Percentiles rank a stretch among this genome's conserved stretches.
phyloP scores from a whole-genome alignment of 1,140 invertebrate species.

The Drosophila nigrodunni region DNA sequence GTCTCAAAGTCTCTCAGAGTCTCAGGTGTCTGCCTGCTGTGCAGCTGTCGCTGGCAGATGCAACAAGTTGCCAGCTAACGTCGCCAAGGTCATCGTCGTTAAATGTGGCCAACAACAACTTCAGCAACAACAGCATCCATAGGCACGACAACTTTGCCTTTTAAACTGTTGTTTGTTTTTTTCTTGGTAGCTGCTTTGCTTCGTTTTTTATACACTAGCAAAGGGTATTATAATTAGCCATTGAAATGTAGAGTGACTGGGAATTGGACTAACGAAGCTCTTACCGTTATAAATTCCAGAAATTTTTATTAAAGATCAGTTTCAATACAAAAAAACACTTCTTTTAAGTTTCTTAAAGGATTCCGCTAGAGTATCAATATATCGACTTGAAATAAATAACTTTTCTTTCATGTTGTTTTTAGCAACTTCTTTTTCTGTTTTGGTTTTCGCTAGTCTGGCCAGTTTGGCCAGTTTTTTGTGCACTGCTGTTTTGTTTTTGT shows the following conservation, averaged over 20 bases:
- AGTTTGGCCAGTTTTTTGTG: slow-evolving; percentile 71
- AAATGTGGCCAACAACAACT: slow-evolving; percentile 64
- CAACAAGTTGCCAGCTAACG: slow-evolving; percentile 74
- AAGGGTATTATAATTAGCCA: too few relatives aligned
- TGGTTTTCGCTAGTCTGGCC: slow-evolving; percentile 57
- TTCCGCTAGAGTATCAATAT: too few relatives aligned
- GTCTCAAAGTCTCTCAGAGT: slow-evolving; percentile 53
- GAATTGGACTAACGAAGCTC: too few relatives aligned
- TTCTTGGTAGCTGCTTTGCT: slow-evolving; percentile 60
- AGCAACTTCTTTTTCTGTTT: neutral
- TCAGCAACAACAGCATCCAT: slow-evolving; percentile 35
- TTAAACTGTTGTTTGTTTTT: slow-evolving; percentile 36
- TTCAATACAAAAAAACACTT: too few relatives aligned
- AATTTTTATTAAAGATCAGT: too few relatives aligned
- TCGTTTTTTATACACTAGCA: slow-evolving; percentile 28
- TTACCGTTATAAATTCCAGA: too few relatives aligned
- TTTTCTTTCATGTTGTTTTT: slow-evolving; percentile 37
- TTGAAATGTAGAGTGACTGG: too few relatives aligned
- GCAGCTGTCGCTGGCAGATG: slow-evolving; percentile 60
- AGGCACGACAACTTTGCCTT: slow-evolving; percentile 37
- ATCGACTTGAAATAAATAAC: slow-evolving; percentile 9
- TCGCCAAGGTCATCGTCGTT: slow-evolving; percentile 77
- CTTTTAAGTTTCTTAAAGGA: too few relatives aligned
- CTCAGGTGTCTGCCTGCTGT: slow-evolving; percentile 52
- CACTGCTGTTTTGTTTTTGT: slow-evolving; percentile 13